Percentiles rank a stretch among this genome's conserved stretches.
Evolutionary conservation across 2,797 vertebrate genomes (phyloP).

Genomic region (Pipistrellus pygmaeus): DNA sequence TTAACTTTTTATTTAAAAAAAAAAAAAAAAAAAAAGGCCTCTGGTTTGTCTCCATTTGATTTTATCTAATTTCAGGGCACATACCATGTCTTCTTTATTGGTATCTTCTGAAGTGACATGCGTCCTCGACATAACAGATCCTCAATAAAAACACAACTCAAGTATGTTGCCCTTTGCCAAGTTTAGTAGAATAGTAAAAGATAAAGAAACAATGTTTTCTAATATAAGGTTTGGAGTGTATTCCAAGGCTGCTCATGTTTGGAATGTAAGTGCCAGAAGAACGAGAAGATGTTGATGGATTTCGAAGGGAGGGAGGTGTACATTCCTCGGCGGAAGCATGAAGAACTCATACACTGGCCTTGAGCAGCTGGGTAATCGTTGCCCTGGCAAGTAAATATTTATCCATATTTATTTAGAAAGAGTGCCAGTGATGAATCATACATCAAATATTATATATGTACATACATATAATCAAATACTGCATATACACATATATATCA

Average conservation of each 20-base stretch:
- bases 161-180: neutral
- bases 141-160: neutral
- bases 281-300: neutral
- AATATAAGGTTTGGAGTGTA: neutral
- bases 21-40: neutral
- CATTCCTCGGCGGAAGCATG: neutral
- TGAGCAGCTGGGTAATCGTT: neutral
- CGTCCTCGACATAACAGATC: neutral
- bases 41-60: neutral
- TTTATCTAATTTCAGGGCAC: neutral
- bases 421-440: neutral
- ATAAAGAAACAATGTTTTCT: neutral
- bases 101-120: neutral
- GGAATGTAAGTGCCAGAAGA: neutral
- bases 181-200: neutral
- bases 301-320: neutral
- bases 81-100: neutral
- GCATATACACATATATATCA: neutral
- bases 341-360: neutral
- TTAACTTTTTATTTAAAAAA: neutral
- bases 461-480: neutral
- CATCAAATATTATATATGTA: neutral
- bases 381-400: neutral
- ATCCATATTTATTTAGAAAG: conserved; percentile 3
- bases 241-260: neutral